These are phyloP conservation scores for Seira musarum DNA, from an alignment of 2,888 invertebrate species.

Conservation along the genomic window DNA sequence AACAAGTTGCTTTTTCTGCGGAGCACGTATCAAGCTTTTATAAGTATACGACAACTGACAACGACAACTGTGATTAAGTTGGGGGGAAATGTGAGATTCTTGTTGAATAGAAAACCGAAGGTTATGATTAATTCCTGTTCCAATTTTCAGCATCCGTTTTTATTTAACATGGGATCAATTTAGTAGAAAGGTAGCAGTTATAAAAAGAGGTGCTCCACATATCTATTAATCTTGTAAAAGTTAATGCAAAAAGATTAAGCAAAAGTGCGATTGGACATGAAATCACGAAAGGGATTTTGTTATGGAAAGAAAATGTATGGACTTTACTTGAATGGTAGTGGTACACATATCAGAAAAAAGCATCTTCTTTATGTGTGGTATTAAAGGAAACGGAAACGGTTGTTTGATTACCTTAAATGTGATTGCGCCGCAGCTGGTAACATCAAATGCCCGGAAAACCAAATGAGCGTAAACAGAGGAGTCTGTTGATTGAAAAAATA, in stretches of 20 bases:
- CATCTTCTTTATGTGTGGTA: constrained; percentile 8
- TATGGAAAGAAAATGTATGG: no score
- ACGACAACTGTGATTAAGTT: not conserved
- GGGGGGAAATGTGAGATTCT: constrained; percentile 5
- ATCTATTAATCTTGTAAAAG: no score
- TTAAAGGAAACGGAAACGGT: constrained; percentile 37
- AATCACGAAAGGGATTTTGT: constrained; percentile 1
- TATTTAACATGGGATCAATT: no score
- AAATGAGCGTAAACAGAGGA: constrained; percentile 97
- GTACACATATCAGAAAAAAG: not conserved
- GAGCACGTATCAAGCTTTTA: no score
- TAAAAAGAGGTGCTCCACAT: no score
- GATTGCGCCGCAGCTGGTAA: constrained; percentile 96
- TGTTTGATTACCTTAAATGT: constrained; percentile 92
- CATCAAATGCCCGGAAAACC: constrained; percentile 99
- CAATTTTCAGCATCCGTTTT: no score
- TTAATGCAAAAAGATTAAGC: not conserved
- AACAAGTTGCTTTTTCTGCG: not conserved
- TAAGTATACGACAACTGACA: no score
- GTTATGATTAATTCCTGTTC: no score
- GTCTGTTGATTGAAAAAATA: constrained; percentile 78
- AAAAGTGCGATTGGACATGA: constrained; percentile 1
- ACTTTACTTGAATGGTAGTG: no score
- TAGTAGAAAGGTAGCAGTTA: no score
- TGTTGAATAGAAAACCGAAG: not conserved